Evolutionary conservation across 2,888 invertebrate species (phyloP).

Genomic region (Plagodis dolabraria): DNA sequence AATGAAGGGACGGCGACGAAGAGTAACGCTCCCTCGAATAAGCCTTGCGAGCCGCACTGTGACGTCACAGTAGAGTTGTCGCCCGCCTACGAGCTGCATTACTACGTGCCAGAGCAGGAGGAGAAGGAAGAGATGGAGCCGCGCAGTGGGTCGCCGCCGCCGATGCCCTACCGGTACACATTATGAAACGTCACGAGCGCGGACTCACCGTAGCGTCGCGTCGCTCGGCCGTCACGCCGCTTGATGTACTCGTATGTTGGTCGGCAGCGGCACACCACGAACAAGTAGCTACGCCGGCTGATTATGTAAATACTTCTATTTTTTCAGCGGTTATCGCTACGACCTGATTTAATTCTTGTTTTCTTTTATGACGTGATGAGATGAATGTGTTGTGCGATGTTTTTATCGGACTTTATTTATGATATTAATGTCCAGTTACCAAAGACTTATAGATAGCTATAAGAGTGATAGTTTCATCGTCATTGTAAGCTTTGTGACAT

Average conservation of each 20-base stretch:
- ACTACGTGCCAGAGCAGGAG: slow-evolving; percentile 75
- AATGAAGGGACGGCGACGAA: slow-evolving; percentile 33
- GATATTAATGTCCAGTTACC: slow-evolving; percentile 9
- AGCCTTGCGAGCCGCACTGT: slow-evolving; percentile 57
- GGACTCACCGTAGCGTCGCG: neutral
- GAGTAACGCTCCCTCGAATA: slow-evolving; percentile 28
- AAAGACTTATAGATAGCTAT: slow-evolving; percentile 16
- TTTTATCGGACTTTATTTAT: slow-evolving; percentile 4
- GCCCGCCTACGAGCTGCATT: slow-evolving; percentile 75
- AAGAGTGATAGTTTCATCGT: neutral
- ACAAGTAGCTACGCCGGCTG: slow-evolving; percentile 14
- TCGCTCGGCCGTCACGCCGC: neutral
- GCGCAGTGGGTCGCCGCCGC: slow-evolving; percentile 30
- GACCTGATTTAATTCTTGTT: slow-evolving; percentile 1
- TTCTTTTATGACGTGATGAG: neutral
- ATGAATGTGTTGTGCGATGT: neutral
- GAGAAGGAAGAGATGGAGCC: slow-evolving; percentile 56
- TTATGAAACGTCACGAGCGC: slow-evolving; percentile 44
- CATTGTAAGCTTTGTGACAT: too few species aligned
- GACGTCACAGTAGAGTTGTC: slow-evolving; percentile 67
- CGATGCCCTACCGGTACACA: slow-evolving; percentile 45
- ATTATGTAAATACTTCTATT: slow-evolving; percentile 27
- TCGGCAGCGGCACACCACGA: neutral
- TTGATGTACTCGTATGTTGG: slow-evolving; percentile 2
- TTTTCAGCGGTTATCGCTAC: slow-evolving; percentile 4